Base-by-base conservation (phyloP, 2,113 vertebrate species). In the Lampris incognitus region DNA sequence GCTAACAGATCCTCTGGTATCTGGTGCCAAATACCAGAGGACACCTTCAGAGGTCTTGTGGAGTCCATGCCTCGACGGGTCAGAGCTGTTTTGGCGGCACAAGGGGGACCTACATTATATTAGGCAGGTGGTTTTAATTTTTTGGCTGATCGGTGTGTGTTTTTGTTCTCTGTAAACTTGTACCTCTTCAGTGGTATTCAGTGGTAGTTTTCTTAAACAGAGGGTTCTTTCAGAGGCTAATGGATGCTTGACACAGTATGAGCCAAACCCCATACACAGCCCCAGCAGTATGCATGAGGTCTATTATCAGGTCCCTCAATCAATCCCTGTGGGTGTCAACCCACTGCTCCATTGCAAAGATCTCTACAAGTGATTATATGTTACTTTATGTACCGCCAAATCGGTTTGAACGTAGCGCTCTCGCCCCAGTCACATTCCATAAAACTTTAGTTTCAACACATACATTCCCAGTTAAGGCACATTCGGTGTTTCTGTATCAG, bases 251-350 rank as follows among this genome's bases (percentile, higher is more conserved):
- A 24, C 24, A 24, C 77, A 58, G 83, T 86, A 79, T 69, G 68
- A 82, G 61, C 74, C 79, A 79, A 82, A 86, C 78, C 87, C 62
- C 58, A 74, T 81, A 67, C 66, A 72, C 76, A 60, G 84, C 68
- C 75, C 72, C 75, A 78, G 48, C 58, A 60, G 55, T 74, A 78
- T 71, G 82, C 75, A 75, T 79, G 46, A 70, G 76, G 74, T 52
- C 78, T 89, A 87, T 88, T 90, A 90, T 86, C 83, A 87, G 82
- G 75, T 72, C 80, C 85, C 74, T 70, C 74, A 81, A 78, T 81
- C 66, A 66, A 63, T 84, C 79, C 86, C 75, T 83, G 78, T 79
- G 79, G 50, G 69, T 85, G 85, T 88, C 78, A 82, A 72, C 67
- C 76, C 66, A 44, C 69, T 37, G 71, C 79, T 78, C 82, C 8